Conservation (phyloP, 2,888 invertebrate species). For the Camponotus fellah region DNA sequence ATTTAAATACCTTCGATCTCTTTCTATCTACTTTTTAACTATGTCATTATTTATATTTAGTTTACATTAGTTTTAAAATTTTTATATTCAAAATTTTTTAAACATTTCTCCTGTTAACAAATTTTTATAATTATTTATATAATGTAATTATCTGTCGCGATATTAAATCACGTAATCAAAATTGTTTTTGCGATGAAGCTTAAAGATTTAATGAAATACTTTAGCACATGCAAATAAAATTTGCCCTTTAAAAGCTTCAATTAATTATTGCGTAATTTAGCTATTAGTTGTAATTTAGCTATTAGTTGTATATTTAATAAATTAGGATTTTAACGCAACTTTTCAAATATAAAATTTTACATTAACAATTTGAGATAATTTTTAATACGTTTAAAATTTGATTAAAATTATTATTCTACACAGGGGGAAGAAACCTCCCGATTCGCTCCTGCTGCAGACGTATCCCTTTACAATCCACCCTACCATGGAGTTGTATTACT, state of each 20-base stretch:
- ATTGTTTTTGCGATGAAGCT: not conserved
- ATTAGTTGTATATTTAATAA: not conserved
- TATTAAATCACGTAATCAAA: not conserved
- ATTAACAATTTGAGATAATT: not conserved
- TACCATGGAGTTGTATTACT: slow-evolving; percentile 62
- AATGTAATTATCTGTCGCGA: not conserved
- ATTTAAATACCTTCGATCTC: not conserved
- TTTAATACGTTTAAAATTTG: not conserved
- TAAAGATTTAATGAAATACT: not conserved
- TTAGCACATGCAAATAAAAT: not conserved
- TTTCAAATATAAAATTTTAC: slow-evolving; percentile 9
- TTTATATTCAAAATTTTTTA: not conserved
- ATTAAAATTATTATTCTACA: slow-evolving; percentile 4
- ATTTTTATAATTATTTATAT: not conserved
- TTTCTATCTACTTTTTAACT: not conserved
- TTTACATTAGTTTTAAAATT: not conserved
- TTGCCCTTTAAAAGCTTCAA: not conserved
- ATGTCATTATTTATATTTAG: not conserved
- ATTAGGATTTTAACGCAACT: not conserved
- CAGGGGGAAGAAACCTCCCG: not conserved
- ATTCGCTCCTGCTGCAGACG: slow-evolving; percentile 10
- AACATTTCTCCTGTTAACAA: not conserved
- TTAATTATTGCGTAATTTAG: not conserved
- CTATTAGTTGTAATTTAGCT: not conserved
- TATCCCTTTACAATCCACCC: slow-evolving; percentile 68